Conservation (phyloP, 2,888 invertebrate genomes). For the Strigamia transsilvanica region DNA sequence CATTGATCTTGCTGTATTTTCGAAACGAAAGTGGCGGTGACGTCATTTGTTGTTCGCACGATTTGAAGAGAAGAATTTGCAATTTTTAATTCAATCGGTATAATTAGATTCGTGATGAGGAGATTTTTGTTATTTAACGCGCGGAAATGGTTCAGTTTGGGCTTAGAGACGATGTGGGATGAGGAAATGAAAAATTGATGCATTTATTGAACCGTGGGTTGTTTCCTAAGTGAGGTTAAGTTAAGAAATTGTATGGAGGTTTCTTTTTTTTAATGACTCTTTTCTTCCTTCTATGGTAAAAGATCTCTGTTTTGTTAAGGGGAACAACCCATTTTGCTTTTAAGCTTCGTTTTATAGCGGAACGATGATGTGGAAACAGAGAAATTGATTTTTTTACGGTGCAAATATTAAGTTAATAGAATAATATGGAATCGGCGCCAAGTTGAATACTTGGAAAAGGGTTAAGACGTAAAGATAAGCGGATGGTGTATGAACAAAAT, state of each 20-base stretch:
- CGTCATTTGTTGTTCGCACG: background rate
- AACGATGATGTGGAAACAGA: conserved; percentile 38
- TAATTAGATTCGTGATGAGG: background rate
- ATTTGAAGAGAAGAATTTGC: background rate
- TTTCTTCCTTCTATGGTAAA: background rate
- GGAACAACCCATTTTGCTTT: conserved; percentile 4
- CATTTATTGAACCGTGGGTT: conserved; percentile 48
- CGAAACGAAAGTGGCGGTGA: background rate
- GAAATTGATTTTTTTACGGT: conserved; percentile 38
- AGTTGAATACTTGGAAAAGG: background rate
- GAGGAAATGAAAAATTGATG: conserved; percentile 45
- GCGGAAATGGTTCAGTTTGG: background rate
- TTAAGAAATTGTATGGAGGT: conserved; percentile 28
- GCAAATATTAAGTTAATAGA: background rate
- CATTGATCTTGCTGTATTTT: conserved; percentile 16
- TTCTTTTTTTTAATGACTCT: conserved; percentile 14
- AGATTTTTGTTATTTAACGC: background rate
- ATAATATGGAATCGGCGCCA: background rate
- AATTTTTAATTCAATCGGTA: background rate
- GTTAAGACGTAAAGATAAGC: conserved; percentile 18
- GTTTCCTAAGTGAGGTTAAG: conserved; percentile 33
- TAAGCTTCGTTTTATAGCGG: background rate
- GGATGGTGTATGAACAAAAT: background rate
- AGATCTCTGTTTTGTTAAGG: background rate
- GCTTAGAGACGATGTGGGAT: background rate